These are phyloP conservation scores for Lycodopsis pacificus DNA, from an alignment of 2,797 vertebrate genomes.

Conservation along the genomic window DNA sequence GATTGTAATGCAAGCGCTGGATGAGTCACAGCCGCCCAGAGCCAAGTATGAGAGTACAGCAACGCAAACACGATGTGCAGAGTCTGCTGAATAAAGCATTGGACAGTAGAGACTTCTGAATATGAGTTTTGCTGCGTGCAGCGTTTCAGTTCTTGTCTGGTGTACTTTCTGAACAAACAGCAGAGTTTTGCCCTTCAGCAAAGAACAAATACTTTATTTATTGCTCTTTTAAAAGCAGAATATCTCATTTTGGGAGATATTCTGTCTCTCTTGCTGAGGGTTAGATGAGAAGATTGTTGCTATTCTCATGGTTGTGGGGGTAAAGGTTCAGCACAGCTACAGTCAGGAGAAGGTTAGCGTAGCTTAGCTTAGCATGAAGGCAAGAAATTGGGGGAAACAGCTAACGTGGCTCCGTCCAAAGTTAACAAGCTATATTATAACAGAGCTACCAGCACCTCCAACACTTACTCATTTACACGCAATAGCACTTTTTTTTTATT, in stretches of 20 bases:
- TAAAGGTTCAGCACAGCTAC: neutral
- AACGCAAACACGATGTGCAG: constrained; percentile 25
- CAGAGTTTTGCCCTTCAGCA: neutral
- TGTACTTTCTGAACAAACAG: constrained; percentile 13
- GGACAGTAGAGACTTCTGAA: neutral
- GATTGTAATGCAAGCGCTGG: constrained; percentile 56
- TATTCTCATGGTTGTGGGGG: neutral
- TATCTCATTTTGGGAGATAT: neutral
- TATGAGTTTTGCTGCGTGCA: constrained; percentile 3
- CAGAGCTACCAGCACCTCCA: neutral
- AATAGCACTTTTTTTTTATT: neutral
- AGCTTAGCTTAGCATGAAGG: constrained; percentile 10
- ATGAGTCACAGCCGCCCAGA: constrained; percentile 62
- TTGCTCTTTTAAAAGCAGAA: neutral
- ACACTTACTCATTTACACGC: neutral
- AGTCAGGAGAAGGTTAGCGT: too few species aligned
- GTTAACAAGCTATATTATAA: too few species aligned
- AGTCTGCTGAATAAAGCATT: constrained; percentile 48
- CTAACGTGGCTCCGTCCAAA: neutral
- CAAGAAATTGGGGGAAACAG: neutral
- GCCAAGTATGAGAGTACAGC: constrained; percentile 38
- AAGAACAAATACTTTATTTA: neutral
- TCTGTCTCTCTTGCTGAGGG: neutral
- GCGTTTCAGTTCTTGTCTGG: constrained; percentile 7
- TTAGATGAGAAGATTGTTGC: neutral